A percentile compares a stretch with the other conserved stretches of the same genome.
phyloP scores from a whole-genome alignment of 1,140 invertebrate genomes.

The Capitella teleta region DNA sequence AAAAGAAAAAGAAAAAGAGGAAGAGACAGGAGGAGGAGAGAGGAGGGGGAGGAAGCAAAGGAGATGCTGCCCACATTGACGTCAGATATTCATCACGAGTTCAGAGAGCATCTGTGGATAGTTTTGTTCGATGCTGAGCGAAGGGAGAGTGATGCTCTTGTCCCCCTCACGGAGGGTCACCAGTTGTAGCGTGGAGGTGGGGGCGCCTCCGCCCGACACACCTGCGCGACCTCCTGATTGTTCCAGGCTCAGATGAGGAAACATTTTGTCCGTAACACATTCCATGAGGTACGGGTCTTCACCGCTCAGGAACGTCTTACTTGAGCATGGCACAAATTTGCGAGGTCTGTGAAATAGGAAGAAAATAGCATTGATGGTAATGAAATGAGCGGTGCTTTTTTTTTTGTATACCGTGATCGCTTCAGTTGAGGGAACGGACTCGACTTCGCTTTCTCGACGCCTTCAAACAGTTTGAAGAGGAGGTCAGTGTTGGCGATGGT shows the following conservation, averaged over 20 bases:
- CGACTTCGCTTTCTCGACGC: conserved; percentile 32
- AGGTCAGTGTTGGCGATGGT: conserved; percentile 45
- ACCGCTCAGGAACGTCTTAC: conserved; percentile 25
- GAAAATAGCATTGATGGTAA: neutral
- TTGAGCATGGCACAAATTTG: neutral
- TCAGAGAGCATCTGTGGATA: conserved; percentile 47
- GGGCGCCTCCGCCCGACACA: conserved; percentile 13
- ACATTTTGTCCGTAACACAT: conserved; percentile 39
- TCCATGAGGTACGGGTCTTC: conserved; percentile 47
- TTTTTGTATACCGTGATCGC: too few relatives aligned
- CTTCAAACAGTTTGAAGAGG: conserved; percentile 44
- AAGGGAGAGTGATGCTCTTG: conserved; percentile 41
- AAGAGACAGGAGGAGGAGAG: too few relatives aligned
- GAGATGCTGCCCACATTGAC: too few relatives aligned
- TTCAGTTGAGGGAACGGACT: conserved; percentile 3
- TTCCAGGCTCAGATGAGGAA: conserved; percentile 40
- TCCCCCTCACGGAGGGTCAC: conserved; percentile 42
- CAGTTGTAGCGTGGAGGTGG: conserved; percentile 29
- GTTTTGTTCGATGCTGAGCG: conserved; percentile 44
- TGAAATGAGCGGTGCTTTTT: too few relatives aligned
- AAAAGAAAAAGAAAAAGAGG: too few relatives aligned
- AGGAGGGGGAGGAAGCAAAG: too few relatives aligned
- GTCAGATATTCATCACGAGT: conserved; percentile 31
- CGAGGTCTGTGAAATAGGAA: neutral
- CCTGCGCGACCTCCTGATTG: neutral